phyloP scores from a whole-genome alignment of 64 coral and sea anemone genomes.

The Actinia tenebrosa region DNA sequence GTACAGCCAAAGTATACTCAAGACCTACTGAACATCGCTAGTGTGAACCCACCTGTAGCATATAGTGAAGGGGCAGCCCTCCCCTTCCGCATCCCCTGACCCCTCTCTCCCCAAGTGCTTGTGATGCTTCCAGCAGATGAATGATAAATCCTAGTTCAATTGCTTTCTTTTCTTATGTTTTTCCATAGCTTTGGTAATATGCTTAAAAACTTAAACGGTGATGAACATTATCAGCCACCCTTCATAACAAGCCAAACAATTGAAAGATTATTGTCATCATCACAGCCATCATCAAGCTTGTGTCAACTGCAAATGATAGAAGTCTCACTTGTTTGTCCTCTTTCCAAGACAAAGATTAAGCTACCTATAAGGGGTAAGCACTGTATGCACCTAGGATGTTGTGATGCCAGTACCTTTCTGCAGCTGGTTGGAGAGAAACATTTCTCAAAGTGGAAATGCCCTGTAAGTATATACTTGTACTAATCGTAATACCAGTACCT shows the following conservation, averaged over 20 bases:
- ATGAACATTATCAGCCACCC: neutral
- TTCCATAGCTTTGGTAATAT: neutral
- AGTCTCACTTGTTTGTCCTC: neutral
- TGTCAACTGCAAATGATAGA: neutral
- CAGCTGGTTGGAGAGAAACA: neutral
- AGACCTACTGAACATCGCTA: too few species aligned
- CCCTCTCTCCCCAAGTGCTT: neutral
- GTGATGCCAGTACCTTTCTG: conserved; percentile 1
- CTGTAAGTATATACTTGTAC: neutral
- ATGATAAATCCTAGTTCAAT: too few species aligned
- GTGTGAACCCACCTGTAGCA: too few species aligned
- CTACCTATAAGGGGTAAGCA: neutral
- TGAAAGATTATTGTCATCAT: neutral
- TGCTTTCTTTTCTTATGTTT: too few species aligned
- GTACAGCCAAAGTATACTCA: too few species aligned
- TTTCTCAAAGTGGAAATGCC: neutral
- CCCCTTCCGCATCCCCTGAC: too few species aligned
- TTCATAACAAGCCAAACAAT: neutral
- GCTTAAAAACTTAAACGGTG: neutral
- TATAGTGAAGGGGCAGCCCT: too few species aligned
- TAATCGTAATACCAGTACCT: too few species aligned
- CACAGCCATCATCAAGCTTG: neutral
- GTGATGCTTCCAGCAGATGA: too few species aligned
- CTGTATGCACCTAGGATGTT: neutral
- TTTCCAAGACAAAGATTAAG: neutral